Evolutionary conservation across 2,113 vertebrate species (phyloP).

Genomic region (Cranoglanis bouderius): DNA sequence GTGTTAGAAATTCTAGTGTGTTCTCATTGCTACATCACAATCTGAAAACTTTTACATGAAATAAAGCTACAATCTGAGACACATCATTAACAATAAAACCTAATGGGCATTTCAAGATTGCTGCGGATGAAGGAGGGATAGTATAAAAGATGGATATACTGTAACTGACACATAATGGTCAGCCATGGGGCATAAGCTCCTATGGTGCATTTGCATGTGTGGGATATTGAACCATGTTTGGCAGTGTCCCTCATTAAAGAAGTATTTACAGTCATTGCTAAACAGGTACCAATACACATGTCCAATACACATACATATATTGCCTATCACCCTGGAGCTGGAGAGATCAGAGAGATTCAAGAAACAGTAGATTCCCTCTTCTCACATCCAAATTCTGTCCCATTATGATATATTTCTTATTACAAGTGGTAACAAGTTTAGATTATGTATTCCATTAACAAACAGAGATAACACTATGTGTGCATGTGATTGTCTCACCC

Average conservation of each 20-base stretch:
- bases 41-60: not conserved
- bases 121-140: not conserved
- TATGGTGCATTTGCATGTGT: constrained; percentile 4
- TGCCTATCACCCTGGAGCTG: not conserved
- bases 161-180: not conserved
- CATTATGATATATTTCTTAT: not conserved
- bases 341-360: not conserved
- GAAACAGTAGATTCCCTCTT: not conserved
- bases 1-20: not conserved
- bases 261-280: constrained; percentile 15
- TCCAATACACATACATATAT: not conserved
- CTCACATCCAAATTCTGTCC: not conserved
- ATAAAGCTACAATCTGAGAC: not conserved
- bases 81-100: not conserved
- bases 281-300: not conserved
- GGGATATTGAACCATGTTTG: not conserved
- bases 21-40: not conserved
- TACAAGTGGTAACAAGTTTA: not conserved
- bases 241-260: constrained; percentile 24
- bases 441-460: not conserved
- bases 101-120: not conserved
- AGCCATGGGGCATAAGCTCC: not conserved
- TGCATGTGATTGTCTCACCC: not conserved
- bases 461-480: not conserved
- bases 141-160: not conserved